Evolutionary conservation across 2,888 invertebrate species (phyloP).

Genomic region (Penaeus monodon): DNA sequence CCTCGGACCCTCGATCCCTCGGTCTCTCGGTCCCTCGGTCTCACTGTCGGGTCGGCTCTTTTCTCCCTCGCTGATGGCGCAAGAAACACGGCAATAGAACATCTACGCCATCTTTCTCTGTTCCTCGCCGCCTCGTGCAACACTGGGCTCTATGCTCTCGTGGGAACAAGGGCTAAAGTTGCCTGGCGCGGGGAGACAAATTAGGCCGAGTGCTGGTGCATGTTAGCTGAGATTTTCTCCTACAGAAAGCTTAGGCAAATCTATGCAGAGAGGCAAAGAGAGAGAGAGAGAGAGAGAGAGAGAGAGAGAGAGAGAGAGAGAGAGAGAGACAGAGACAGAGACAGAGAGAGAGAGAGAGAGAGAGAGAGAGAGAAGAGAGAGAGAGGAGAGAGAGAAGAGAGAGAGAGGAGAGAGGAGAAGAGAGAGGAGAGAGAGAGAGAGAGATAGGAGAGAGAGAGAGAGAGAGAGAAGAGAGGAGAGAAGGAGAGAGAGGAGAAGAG

Average conservation of each 20-base stretch:
- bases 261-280: neutral
- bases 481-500: neutral
- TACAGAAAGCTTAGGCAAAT: conserved; percentile 5
- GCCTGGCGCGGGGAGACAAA: too few species aligned
- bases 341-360: neutral
- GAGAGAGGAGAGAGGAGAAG: too few species aligned
- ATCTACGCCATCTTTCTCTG: too few species aligned
- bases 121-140: too few species aligned
- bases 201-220: too few species aligned
- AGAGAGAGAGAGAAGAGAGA: neutral
- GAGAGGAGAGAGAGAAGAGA: conserved; percentile 1
- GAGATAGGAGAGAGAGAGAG: neutral
- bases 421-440: neutral
- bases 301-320: neutral
- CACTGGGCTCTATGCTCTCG: too few species aligned
- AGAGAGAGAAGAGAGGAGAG: neutral
- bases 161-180: too few species aligned
- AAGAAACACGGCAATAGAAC: too few species aligned
- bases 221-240: neutral
- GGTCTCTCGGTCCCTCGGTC: too few species aligned
- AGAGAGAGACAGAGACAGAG: neutral
- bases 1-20: too few species aligned
- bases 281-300: neutral
- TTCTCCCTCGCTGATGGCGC: too few species aligned
- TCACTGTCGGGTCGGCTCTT: too few species aligned